Evolutionary conservation across 2,113 vertebrate genomes (phyloP).

Genomic region (Onychostruthus taczanowskii): DNA sequence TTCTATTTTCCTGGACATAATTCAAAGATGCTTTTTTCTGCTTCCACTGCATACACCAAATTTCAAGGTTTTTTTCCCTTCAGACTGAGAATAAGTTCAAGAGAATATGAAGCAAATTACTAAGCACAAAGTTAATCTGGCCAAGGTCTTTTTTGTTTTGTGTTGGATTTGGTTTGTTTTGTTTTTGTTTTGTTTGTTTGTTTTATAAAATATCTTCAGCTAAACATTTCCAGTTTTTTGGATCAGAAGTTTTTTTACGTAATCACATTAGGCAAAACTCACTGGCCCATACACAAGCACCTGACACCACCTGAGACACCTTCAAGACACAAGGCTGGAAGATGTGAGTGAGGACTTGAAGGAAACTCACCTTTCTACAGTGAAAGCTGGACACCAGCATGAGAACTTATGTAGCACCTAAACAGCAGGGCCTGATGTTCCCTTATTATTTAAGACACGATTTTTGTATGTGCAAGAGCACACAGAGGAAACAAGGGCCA

Average conservation of each 20-base stretch:
- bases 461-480: not conserved
- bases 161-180: too few species aligned
- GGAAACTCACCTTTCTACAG: not conserved
- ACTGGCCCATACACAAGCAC: not conserved
- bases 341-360: not conserved
- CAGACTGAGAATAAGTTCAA: not conserved
- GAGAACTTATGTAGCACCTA: rapidly evolving
- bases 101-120: not conserved
- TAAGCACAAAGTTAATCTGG: not conserved
- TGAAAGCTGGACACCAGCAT: not conserved
- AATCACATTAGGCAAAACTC: not conserved
- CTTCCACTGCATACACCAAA: not conserved
- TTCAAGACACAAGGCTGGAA: not conserved
- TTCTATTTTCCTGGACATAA: not conserved
- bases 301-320: not conserved
- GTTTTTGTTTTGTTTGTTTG: not conserved
- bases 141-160: not conserved
- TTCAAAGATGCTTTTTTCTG: not conserved
- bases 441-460: not conserved
- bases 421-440: not conserved
- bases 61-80: not conserved
- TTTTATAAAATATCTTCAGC: rapidly evolving
- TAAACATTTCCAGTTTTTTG: not conserved
- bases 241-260: not conserved
- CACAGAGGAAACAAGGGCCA: not conserved